phyloP scores from a whole-genome alignment of 2,113 vertebrate genomes.

The Loxodonta africana region DNA sequence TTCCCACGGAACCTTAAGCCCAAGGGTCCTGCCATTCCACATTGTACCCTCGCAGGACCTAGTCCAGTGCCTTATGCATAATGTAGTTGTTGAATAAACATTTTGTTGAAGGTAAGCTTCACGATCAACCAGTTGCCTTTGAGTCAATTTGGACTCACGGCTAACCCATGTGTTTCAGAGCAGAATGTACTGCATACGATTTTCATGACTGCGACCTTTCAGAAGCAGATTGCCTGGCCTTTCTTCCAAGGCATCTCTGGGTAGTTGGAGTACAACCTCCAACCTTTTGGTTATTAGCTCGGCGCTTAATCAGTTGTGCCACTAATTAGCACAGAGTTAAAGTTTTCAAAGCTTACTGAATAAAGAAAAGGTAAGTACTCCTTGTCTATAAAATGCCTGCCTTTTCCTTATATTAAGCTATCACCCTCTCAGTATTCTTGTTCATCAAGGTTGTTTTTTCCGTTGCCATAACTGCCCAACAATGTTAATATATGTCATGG shows the following conservation, averaged over 20 bases:
- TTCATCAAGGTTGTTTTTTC: conserved; percentile 38
- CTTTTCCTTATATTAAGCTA: background rate
- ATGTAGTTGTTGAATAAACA: background rate
- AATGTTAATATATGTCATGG: background rate
- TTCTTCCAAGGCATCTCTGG: too few species aligned
- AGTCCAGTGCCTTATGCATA: background rate
- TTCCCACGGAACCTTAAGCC: background rate
- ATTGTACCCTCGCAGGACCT: background rate
- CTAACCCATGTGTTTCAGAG: background rate
- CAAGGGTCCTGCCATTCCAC: background rate
- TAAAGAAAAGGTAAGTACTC: background rate
- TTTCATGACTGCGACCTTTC: too few species aligned
- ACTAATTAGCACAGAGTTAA: background rate
- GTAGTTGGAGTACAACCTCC: background rate
- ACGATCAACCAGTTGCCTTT: background rate
- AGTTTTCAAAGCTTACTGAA: background rate
- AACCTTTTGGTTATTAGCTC: background rate
- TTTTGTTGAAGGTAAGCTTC: conserved; percentile 1
- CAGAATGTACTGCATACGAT: background rate
- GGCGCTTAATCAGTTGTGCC: too few species aligned
- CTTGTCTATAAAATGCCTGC: background rate
- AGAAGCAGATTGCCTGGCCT: too few species aligned
- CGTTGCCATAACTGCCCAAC: conserved; percentile 48
- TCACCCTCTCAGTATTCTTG: background rate
- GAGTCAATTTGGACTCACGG: background rate